phyloP scores from a whole-genome alignment of 1,140 invertebrate species.

The Pissodes strobi region DNA sequence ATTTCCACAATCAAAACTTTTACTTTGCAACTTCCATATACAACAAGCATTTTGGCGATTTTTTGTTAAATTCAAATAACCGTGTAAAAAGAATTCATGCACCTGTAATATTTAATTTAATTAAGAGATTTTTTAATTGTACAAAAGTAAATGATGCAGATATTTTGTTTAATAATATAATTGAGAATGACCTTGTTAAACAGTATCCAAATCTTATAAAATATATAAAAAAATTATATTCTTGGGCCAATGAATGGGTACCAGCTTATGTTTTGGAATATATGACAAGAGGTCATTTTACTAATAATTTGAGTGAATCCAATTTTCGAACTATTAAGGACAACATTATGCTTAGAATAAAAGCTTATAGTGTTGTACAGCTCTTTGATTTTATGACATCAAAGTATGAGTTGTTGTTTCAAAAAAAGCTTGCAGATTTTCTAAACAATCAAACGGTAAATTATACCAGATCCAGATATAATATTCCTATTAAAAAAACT shows the following conservation, averaged over 20 bases:
- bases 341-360: neutral
- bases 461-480: neutral
- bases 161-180: neutral
- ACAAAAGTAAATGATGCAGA: neutral
- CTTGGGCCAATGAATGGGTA: neutral
- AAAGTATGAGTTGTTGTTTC: neutral
- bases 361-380: neutral
- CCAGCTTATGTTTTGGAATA: too few relatives aligned
- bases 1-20: slow-evolving; percentile 5
- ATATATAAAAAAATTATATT: neutral
- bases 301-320: too few relatives aligned
- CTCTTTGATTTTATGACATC: neutral
- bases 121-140: neutral
- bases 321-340: too few relatives aligned
- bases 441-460: neutral
- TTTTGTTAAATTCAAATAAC: neutral
- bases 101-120: neutral
- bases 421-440: neutral
- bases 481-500: neutral
- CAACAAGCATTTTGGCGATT: slow-evolving; percentile 7
- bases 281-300: neutral
- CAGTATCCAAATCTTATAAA: neutral
- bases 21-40: slow-evolving; percentile 26
- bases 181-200: neutral
- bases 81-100: neutral